Conservation (phyloP, 2,888 invertebrate species). For the Electrophaes corylata region DNA sequence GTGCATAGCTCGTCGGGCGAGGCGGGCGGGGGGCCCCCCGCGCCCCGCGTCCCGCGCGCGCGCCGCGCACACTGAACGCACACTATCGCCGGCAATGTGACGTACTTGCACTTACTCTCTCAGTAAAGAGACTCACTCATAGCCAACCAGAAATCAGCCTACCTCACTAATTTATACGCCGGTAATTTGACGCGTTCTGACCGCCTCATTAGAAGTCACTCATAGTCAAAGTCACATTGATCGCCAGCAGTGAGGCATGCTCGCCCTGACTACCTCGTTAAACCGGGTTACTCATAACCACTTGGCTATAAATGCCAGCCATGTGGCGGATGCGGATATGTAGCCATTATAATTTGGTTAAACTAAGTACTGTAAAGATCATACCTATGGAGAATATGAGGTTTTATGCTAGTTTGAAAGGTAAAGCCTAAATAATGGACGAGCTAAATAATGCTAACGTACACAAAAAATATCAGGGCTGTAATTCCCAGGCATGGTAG, state of each 20-base stretch:
- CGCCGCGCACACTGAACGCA: conserved; percentile 73
- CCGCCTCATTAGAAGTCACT: background rate
- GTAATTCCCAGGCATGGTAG: no score
- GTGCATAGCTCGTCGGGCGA: conserved; percentile 74
- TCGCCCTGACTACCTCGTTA: background rate
- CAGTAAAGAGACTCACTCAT: conserved; percentile 5
- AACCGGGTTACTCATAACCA: background rate
- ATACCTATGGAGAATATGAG: no score
- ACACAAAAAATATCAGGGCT: no score
- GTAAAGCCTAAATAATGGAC: no score
- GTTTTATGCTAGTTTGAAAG: no score
- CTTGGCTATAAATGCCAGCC: no score
- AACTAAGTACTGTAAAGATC: no score
- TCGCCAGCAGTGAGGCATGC: no score
- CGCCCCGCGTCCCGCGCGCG: conserved; percentile 66
- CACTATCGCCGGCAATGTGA: conserved; percentile 58
- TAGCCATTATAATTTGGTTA: no score
- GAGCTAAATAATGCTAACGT: no score
- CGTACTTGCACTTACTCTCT: conserved; percentile 20
- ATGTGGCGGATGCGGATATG: no score
- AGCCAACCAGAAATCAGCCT: background rate
- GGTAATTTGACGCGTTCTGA: background rate
- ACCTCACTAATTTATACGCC: background rate
- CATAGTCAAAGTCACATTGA: background rate
- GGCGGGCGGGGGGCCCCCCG: conserved; percentile 50